These are phyloP conservation scores for Haliclona indistincta DNA, from an alignment of 37 sponge, comb jelly and placozoan genomes.

Conservation along the genomic window DNA sequence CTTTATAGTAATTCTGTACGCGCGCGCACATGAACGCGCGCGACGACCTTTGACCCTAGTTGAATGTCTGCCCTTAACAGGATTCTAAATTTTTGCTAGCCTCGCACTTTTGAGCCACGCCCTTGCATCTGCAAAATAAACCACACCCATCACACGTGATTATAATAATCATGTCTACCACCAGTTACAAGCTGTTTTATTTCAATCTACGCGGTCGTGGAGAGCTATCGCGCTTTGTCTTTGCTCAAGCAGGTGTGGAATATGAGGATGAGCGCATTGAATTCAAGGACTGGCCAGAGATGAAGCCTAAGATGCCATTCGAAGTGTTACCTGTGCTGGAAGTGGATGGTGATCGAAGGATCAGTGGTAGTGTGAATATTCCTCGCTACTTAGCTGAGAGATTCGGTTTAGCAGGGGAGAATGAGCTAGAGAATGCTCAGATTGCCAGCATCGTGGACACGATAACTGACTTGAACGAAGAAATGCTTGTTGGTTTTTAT, in stretches of 20 bases:
- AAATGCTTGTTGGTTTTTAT: no score
- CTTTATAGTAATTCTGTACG: no score
- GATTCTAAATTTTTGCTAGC: no score
- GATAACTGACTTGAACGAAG: no score
- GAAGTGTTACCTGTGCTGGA: conserved; percentile 60
- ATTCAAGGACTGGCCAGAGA: conserved; percentile 35
- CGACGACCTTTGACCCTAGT: no score
- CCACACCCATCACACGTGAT: no score
- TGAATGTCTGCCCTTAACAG: no score
- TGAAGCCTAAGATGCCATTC: conserved; percentile 56
- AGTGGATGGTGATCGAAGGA: conserved; percentile 54
- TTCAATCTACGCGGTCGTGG: conserved; percentile 34
- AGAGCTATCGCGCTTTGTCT: conserved; percentile 40
- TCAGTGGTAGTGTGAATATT: conserved; percentile 45
- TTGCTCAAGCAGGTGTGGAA: conserved; percentile 45
- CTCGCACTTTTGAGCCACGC: no score
- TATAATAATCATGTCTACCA: conserved; percentile 39
- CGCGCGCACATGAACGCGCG: no score
- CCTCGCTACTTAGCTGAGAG: conserved; percentile 56
- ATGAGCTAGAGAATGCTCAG: conserved; percentile 39
- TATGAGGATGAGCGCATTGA: conserved; percentile 45
- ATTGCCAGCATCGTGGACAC: conserved; percentile 37
- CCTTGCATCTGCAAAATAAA: no score
- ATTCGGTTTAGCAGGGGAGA: conserved; percentile 46
- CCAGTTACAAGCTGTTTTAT: conserved; percentile 61